These are phyloP conservation scores for Polypedilum pembai DNA, from an alignment of 1,140 invertebrate genomes.

Conservation along the genomic window DNA sequence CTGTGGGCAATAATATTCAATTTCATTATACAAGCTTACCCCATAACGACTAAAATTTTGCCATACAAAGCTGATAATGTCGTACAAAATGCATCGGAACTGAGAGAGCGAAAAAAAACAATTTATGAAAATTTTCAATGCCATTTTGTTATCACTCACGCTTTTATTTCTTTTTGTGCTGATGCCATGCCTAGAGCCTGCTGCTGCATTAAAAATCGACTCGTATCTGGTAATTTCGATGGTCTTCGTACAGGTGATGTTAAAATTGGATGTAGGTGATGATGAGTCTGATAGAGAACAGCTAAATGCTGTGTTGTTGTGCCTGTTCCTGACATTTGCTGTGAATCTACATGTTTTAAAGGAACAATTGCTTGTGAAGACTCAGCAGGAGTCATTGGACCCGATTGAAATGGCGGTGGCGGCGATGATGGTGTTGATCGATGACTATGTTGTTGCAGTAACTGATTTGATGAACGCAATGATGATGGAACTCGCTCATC, in stretches of 20 bases:
- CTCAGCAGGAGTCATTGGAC: constrained; percentile 15
- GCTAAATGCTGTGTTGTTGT: constrained; percentile 37
- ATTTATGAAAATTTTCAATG: too few species aligned
- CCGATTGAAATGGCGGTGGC: constrained; percentile 31
- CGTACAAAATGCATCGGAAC: constrained; percentile 45
- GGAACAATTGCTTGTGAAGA: constrained; percentile 6
- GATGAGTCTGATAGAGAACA: constrained; percentile 39
- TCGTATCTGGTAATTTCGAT: constrained; percentile 40
- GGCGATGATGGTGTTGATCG: constrained; percentile 32
- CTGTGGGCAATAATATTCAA: not conserved
- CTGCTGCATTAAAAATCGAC: constrained; percentile 33
- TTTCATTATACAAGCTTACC: constrained; percentile 42
- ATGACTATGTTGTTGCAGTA: constrained; percentile 32
- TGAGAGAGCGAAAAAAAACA: constrained; percentile 30
- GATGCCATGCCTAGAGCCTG: constrained; percentile 30
- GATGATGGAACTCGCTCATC: constrained; percentile 40
- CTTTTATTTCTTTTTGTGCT: constrained; percentile 32
- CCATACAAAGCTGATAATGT: constrained; percentile 86
- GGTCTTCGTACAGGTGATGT: constrained; percentile 41
- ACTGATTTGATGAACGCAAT: constrained; percentile 31
- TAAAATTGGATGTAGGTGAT: constrained; percentile 41
- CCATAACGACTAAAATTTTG: constrained; percentile 90
- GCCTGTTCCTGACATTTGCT: constrained; percentile 31
- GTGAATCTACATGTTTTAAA: constrained; percentile 34
- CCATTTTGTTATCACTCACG: constrained; percentile 27